Percentiles rank a stretch among this genome's conserved stretches.
phyloP scores from a whole-genome alignment of 2,888 invertebrate genomes.

The Drosophila lutescens region DNA sequence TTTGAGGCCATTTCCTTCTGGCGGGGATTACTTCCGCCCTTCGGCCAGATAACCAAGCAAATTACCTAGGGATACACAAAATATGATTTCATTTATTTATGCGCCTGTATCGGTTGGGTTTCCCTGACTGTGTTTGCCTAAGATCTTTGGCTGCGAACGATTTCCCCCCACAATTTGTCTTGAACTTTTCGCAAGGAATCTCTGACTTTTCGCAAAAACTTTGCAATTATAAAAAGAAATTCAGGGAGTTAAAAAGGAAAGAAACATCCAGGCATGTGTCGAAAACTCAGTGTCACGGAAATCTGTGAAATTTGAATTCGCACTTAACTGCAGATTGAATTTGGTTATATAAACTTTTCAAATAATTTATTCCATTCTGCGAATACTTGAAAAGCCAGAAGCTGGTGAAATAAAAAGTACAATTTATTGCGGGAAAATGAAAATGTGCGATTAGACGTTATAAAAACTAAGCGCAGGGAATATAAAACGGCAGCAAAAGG shows the following conservation, averaged over 20 bases:
- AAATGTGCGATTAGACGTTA: conserved; percentile 50
- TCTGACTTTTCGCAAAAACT: conserved; percentile 23
- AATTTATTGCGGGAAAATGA: conserved; percentile 62
- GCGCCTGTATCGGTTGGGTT: not conserved
- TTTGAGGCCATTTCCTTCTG: conserved; percentile 33
- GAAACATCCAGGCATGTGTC: conserved; percentile 21
- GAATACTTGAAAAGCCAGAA: conserved; percentile 52
- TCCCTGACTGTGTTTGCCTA: not conserved
- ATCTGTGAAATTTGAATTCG: conserved; percentile 49
- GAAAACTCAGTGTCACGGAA: too few species aligned
- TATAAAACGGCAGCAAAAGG: conserved; percentile 16
- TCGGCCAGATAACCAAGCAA: conserved; percentile 27
- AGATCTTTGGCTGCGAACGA: conserved; percentile 1
- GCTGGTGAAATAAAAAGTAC: conserved; percentile 57
- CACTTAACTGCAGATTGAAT: conserved; percentile 52
- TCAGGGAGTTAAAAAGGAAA: not conserved
- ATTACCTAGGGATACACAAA: conserved; percentile 38
- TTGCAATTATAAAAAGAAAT: conserved; percentile 42
- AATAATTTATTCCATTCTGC: conserved; percentile 69
- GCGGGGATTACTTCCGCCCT: conserved; percentile 35
- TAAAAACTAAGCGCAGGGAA: conserved; percentile 27
- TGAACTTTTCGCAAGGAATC: conserved; percentile 8
- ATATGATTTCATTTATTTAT: conserved; percentile 27
- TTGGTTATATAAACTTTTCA: conserved; percentile 64
- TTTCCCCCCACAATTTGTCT: not conserved